Conservation (phyloP, 2,113 vertebrate species). For the Apteryx owenii region DNA sequence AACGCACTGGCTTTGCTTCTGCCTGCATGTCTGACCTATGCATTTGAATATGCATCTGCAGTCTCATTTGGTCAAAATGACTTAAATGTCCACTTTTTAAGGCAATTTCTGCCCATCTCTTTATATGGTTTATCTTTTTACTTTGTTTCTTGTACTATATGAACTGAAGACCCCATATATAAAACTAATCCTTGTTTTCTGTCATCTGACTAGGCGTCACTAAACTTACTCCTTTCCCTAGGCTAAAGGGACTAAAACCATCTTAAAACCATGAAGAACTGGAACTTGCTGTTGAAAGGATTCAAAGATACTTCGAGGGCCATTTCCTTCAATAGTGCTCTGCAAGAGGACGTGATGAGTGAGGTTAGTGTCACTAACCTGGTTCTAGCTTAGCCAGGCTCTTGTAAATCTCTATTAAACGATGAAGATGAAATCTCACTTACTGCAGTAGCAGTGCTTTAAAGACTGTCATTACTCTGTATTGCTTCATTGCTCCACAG, state of each 20-base stretch:
- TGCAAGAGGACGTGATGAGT: background rate
- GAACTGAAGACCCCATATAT: background rate
- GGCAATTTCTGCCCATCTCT: background rate
- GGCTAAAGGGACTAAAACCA: background rate
- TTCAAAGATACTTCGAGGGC: rapidly evolving
- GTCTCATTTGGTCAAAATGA: background rate
- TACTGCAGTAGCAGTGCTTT: background rate
- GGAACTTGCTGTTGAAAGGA: background rate
- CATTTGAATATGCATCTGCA: background rate
- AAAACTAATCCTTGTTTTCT: background rate
- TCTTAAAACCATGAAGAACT: background rate
- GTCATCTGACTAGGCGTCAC: rapidly evolving
- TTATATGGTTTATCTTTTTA: rapidly evolving
- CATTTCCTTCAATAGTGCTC: background rate
- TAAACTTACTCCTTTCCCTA: background rate
- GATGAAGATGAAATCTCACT: background rate
- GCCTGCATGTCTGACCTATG: rapidly evolving
- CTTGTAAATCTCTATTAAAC: background rate
- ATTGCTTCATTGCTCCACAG: background rate
- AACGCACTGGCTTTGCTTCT: background rate
- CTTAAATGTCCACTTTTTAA: background rate
- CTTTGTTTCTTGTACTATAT: background rate
- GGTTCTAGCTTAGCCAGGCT: background rate
- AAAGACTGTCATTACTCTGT: background rate
- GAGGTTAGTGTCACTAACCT: background rate